A percentile compares a stretch with the other conserved stretches of the same genome.
These are phyloP conservation scores for Himantopus leucocephalus DNA, from an alignment of 2,113 vertebrate species.

Conservation along the genomic window DNA sequence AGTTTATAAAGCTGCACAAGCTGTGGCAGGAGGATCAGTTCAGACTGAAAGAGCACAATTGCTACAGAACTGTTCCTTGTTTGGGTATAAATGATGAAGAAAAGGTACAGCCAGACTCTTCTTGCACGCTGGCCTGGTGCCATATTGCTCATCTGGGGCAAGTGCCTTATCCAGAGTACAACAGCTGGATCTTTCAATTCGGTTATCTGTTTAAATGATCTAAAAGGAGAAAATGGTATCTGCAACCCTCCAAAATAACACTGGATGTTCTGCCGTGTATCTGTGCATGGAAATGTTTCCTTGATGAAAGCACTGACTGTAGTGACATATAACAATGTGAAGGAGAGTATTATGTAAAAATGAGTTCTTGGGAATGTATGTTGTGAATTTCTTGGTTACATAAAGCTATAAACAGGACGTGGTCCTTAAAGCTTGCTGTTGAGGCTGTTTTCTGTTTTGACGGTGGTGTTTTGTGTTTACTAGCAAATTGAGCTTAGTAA, in stretches of 20 bases:
- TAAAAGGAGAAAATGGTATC: not conserved
- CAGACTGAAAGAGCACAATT: not conserved
- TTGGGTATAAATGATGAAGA: not conserved
- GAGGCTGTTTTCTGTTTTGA: not conserved
- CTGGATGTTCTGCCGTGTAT: not conserved
- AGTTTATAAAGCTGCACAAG: not conserved
- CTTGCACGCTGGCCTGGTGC: not conserved
- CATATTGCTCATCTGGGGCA: not conserved
- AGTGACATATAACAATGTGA: not conserved
- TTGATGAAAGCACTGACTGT: not conserved
- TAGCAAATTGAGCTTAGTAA: not conserved
- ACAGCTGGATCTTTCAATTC: not conserved
- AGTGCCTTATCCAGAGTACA: slow-evolving; percentile 26
- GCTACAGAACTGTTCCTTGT: not conserved
- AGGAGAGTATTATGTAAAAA: not conserved
- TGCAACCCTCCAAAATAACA: not conserved
- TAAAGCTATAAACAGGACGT: not conserved
- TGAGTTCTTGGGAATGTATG: not conserved
- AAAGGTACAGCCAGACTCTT: not conserved
- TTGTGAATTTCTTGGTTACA: not conserved
- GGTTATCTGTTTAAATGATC: not conserved
- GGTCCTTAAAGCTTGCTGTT: not conserved
- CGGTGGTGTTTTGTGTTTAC: not conserved
- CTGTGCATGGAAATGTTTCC: not conserved
- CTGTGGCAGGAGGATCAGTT: not conserved